Base-by-base conservation (phyloP, 2,888 invertebrate species). In the Melitaea athalia region DNA sequence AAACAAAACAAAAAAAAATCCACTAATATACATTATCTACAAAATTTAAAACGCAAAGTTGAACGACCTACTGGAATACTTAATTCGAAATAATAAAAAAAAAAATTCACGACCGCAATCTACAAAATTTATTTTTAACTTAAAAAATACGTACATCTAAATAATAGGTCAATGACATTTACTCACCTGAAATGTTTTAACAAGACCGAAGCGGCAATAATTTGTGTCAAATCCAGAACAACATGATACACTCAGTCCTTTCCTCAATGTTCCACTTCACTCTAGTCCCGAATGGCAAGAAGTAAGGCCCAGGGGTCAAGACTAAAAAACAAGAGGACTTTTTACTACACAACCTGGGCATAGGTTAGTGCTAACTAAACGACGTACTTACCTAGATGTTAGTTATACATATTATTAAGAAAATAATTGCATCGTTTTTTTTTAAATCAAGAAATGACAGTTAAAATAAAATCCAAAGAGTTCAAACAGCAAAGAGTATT, bases 171-270 rank as follows among this genome's bases (percentile, higher is more conserved):
- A 57, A 57, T 38, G 57, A 57, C 38, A 57, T 57, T 4, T 5
- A 77, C 81, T 79, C 70, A 83, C 82, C 80, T 81, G 78, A 68
- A 72, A 74, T 73, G 49, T 69, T 75, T 72, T 67, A 66, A 73
- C 72, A 75, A 76, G 76, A 76, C 75, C 49, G 67, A 68, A 74
- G 77, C 75, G 71, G 76, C 24, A 68, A 70, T 65, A 65, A 65
- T 65, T 72, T 68, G 75, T 77, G 81, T 84, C 84, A 85, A 81
- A 82, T 84, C 83, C 84, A 79, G 76, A 72, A 72, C 72, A 77
- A 79, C 84, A 84, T 84, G 77, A 80, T 84, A 78, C 78, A 82
- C 79, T 79, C 65, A 78, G 78, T 80, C 79, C 80, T 79, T 75
- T 76, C 75, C 75, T 72, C 73, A 75, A 73, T 69, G 75, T 77